Evolutionary conservation across 2,797 vertebrate species (phyloP).

Genomic region (Heliangelus exortis): DNA sequence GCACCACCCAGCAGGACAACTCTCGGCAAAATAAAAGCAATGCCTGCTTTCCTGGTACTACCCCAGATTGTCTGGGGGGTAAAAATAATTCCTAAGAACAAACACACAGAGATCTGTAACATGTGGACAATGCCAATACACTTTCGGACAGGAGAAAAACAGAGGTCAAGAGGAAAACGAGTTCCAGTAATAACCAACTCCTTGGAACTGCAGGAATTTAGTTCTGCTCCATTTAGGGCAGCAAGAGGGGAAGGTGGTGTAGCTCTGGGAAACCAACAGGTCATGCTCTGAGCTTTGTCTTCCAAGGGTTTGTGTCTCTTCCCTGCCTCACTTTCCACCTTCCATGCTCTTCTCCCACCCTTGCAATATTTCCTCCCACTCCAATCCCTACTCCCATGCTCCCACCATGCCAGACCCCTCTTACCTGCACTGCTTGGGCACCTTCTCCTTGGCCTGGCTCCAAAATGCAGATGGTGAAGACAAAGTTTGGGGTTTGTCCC

Average conservation of each 20-base stretch:
- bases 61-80: background rate
- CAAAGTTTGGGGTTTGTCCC: background rate
- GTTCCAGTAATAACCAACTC: background rate
- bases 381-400: fast-evolving
- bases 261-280: background rate
- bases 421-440: background rate
- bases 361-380: background rate
- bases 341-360: background rate
- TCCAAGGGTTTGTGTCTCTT: background rate
- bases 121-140: background rate
- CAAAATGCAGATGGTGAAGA: fast-evolving
- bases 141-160: background rate
- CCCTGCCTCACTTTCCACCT: background rate
- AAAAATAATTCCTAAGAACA: constrained; percentile 41
- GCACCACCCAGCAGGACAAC: constrained; percentile 23
- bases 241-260: background rate
- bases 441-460: background rate
- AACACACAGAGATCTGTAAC: background rate
- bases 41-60: constrained; percentile 2
- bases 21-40: constrained; percentile 14
- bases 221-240: background rate
- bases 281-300: background rate
- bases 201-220: background rate
- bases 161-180: background rate
- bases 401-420: background rate